Evolutionary conservation across 1,140 invertebrate species (phyloP).

Genomic region (Thereuonema tuberculata): DNA sequence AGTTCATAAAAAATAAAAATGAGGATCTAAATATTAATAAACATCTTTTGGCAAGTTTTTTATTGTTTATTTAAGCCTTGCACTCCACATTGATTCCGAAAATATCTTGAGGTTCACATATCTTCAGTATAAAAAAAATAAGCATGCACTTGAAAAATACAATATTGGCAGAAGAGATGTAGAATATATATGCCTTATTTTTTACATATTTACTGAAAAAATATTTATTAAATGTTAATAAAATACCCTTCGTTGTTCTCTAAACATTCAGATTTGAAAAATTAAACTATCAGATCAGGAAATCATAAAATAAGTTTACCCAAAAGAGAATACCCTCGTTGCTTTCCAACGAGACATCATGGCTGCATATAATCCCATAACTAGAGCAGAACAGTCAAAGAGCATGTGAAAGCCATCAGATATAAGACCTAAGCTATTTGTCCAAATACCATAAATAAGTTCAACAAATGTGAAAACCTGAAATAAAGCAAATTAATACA

Average conservation of each 20-base stretch:
- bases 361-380: slow-evolving; percentile 42
- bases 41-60: too few relatives aligned
- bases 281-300: too few relatives aligned
- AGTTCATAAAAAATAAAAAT: too few relatives aligned
- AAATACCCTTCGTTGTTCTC: too few relatives aligned
- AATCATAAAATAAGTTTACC: slow-evolving; percentile 27
- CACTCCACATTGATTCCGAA: too few relatives aligned
- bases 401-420: slow-evolving; percentile 47
- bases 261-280: too few relatives aligned
- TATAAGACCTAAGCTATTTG: slow-evolving; percentile 42
- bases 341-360: slow-evolving; percentile 41
- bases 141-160: too few relatives aligned
- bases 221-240: too few relatives aligned
- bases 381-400: slow-evolving; percentile 45
- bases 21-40: too few relatives aligned
- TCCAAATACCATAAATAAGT: slow-evolving; percentile 42
- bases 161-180: not conserved
- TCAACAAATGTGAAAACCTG: slow-evolving; percentile 42
- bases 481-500: not conserved
- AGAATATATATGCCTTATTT: not conserved
- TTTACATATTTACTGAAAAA: not conserved
- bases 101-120: too few relatives aligned
- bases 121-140: too few relatives aligned
- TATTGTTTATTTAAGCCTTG: too few relatives aligned
- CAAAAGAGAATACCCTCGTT: slow-evolving; percentile 41